Evolutionary conservation across 2,888 invertebrate genomes (phyloP).

Genomic region (Pseudococcus longispinus): DNA sequence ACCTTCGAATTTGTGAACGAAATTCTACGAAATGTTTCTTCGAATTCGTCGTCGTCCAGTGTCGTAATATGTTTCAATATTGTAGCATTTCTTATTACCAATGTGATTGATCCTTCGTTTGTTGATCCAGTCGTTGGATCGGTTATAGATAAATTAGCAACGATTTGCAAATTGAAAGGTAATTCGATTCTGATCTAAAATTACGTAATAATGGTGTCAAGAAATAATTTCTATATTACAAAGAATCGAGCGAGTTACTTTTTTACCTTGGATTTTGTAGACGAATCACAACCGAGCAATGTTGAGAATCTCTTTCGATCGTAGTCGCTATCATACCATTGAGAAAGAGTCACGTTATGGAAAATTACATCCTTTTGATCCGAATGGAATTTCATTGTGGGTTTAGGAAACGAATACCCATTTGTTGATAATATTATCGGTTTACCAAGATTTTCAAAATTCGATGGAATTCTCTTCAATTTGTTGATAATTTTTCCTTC

Average conservation of each 20-base stretch:
- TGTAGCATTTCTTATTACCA: background rate
- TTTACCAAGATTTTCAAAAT: background rate
- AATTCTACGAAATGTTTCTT: background rate
- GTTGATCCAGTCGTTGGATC: background rate
- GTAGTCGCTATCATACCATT: background rate
- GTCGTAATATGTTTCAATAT: background rate
- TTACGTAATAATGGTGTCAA: background rate
- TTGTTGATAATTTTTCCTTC: background rate
- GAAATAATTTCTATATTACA: background rate
- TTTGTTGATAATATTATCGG: background rate
- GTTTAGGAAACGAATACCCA: background rate
- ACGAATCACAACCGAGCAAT: background rate
- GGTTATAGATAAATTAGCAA: background rate
- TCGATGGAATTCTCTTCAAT: background rate
- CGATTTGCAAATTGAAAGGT: background rate
- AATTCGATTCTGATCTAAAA: background rate
- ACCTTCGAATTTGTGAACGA: background rate
- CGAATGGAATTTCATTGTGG: background rate
- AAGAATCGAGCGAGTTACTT: background rate
- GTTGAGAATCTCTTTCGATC: background rate
- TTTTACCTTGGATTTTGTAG: background rate
- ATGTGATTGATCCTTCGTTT: background rate
- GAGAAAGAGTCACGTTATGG: background rate
- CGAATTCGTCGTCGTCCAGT: background rate
- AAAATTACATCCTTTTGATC: background rate